Evolutionary conservation across 2,797 vertebrate genomes (phyloP).

Genomic region (Pipistrellus nathusii): DNA sequence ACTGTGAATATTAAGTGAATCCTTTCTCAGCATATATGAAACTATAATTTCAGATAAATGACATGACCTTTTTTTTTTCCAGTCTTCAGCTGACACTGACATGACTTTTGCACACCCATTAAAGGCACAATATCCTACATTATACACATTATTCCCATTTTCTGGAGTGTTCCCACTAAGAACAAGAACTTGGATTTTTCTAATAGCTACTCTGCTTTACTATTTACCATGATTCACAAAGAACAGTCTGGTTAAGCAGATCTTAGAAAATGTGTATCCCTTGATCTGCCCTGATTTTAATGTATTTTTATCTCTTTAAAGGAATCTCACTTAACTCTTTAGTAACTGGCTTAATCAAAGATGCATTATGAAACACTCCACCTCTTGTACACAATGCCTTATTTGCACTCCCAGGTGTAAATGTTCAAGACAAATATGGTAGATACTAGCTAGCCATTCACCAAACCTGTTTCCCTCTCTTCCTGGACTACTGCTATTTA

Average conservation of each 20-base stretch:
- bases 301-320: neutral
- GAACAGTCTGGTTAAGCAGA: neutral
- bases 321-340: neutral
- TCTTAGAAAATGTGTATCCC: conserved; percentile 9
- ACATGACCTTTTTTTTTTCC: neutral
- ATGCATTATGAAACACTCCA: conserved; percentile 33
- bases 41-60: conserved; percentile 51
- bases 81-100: neutral
- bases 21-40: neutral
- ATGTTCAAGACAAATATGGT: neutral
- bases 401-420: neutral
- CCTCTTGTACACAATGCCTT: neutral
- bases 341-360: conserved; percentile 22
- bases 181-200: conserved; percentile 45
- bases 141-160: neutral
- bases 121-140: neutral
- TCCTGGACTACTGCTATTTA: neutral
- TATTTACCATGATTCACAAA: conserved; percentile 22
- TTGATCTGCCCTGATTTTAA: neutral
- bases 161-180: conserved; percentile 1
- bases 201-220: neutral
- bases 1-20: neutral
- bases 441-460: neutral
- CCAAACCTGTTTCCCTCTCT: neutral
- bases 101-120: neutral